Evolutionary conservation across 2,113 vertebrate species (phyloP), one percentile per base, ranked within the genome.

Genomic region (Gobius niger): DNA sequence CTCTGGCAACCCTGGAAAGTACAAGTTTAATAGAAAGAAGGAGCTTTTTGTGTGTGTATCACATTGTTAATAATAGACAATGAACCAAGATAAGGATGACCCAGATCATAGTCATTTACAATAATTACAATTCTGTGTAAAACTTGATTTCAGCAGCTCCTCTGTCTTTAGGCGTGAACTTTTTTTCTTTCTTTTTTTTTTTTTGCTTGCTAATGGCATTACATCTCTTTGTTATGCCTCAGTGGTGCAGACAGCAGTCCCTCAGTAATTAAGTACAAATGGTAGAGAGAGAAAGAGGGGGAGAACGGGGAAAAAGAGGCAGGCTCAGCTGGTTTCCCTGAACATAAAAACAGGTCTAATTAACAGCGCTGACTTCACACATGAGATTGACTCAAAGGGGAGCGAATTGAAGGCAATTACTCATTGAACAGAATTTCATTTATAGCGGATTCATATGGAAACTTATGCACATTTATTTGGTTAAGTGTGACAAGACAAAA

Each of bases 331-430:
- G 89, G 87, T 83, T 34, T 89, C 85, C 83, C 75, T 73, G 80
- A 91, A 90, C 88, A 91, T 87, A 87, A 87, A 91, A 89, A 91
- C 88, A 88, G 87, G 85, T 88, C 89, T 90, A 91, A 91, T 91
- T 91, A 91, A 91, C 90, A 91, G 85, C 63, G 68, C 64, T 79
- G 88, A 88, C 87, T 89, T 89, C 87, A 91, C 87, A 90, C 90
- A 88, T 88, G 88, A 91, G 87, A 91, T 85, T 87, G 85, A 88
- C 89, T 90, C 88, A 90, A 89, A 89, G 83, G 89, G 88, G 90
- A 90, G 85, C 85, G 87, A 87, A 90, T 90, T 82, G 82, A 76
- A 85, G 82, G 84, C 89, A 91, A 91, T 91, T 90, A 91, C 81
- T 89, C 82, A 88, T 85, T 80, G 76, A 71, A 77, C 73, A 81